Conservation (phyloP, 2,888 invertebrate genomes). For the Pharmacophagus antenor region DNA sequence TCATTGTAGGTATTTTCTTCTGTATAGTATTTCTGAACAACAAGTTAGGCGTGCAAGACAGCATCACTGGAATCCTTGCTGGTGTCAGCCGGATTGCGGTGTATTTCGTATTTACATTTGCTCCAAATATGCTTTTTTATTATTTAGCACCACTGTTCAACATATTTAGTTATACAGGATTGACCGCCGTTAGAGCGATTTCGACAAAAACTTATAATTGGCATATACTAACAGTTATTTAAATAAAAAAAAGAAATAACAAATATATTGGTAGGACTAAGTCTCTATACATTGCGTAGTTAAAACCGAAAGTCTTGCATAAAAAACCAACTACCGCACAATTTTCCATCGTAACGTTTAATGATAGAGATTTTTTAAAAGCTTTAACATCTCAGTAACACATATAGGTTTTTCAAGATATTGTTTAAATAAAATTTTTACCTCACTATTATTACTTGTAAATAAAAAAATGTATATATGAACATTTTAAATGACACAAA, state of each 20-base stretch:
- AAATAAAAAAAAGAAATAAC: too few species aligned
- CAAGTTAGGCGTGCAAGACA: constrained; percentile 68
- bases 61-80: constrained; percentile 69
- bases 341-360: too few species aligned
- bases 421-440: too few species aligned
- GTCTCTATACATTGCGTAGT: neutral
- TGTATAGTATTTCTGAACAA: constrained; percentile 73
- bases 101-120: constrained; percentile 75
- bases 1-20: constrained; percentile 65
- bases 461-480: too few species aligned
- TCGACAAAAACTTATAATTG: constrained; percentile 80
- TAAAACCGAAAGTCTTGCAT: neutral
- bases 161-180: constrained; percentile 76
- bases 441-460: too few species aligned
- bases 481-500: too few species aligned
- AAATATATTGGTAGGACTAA: neutral
- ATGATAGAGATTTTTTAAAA: too few species aligned
- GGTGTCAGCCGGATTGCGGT: constrained; percentile 78
- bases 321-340: neutral
- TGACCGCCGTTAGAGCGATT: constrained; percentile 80
- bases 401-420: too few species aligned
- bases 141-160: constrained; percentile 75
- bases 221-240: too few species aligned
- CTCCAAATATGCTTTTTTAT: constrained; percentile 68
- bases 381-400: too few species aligned